Conservation (phyloP, 1,140 invertebrate species). For the Arion vulgaris region DNA sequence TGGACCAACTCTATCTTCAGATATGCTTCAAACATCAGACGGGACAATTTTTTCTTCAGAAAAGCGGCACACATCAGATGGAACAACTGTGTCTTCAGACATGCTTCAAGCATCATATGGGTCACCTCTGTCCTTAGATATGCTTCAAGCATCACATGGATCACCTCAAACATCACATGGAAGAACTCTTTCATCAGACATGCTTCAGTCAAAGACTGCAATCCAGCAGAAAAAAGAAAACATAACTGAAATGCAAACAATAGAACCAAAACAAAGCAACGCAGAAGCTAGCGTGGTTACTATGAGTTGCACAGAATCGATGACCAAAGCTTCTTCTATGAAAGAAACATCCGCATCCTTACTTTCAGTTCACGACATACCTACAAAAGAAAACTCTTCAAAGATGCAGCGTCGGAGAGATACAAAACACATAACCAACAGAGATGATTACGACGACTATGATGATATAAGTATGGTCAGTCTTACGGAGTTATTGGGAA, state of each 20-base stretch:
- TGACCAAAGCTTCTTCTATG: background rate
- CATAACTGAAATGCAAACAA: too few species aligned
- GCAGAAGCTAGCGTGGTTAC: background rate
- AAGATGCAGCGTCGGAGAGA: background rate
- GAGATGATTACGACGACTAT: constrained; percentile 16
- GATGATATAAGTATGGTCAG: constrained; percentile 30
- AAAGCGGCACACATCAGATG: too few species aligned
- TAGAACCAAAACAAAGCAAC: too few species aligned
- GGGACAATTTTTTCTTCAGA: too few species aligned
- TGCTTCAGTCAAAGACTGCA: too few species aligned
- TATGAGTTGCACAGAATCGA: background rate
- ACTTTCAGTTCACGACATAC: background rate
- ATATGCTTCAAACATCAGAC: background rate
- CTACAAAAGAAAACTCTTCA: background rate
- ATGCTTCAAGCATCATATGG: too few species aligned
- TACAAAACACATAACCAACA: background rate
- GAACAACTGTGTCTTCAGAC: too few species aligned
- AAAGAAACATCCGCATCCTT: background rate
- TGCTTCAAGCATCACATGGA: background rate
- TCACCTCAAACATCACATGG: too few species aligned
- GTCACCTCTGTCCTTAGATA: background rate
- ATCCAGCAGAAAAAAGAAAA: too few species aligned
- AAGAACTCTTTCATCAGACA: too few species aligned
- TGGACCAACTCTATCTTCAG: background rate
- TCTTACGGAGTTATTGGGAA: constrained; percentile 24